A percentile compares a stretch with the other conserved stretches of the same genome.
phyloP scores from a whole-genome alignment of 23 tunicate genomes.

The Ciona savignyi region DNA sequence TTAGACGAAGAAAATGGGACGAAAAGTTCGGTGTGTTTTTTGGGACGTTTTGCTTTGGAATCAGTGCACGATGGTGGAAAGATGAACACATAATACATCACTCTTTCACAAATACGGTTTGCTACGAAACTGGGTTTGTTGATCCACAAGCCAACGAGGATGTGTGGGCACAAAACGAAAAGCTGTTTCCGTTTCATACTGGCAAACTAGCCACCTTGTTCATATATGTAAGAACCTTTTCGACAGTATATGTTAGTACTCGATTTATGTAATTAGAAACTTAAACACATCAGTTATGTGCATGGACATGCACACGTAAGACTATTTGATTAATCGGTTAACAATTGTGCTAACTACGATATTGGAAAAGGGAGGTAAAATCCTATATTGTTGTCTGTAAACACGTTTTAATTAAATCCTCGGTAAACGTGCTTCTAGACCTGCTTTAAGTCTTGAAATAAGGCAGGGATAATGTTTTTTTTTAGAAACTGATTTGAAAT shows the following conservation, averaged over 20 bases:
- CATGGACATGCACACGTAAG: too few relatives aligned
- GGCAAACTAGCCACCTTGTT: constrained; percentile 13
- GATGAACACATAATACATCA: constrained; percentile 85
- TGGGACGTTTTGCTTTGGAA: constrained; percentile 81
- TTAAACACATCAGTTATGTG: too few relatives aligned
- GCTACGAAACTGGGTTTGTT: constrained; percentile 31
- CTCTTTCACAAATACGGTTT: constrained; percentile 82
- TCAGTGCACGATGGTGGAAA: constrained; percentile 94
- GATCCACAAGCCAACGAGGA: constrained; percentile 83
- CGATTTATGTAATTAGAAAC: too few relatives aligned
- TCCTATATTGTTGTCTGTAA: background rate
- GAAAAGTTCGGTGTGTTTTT: constrained; percentile 74
- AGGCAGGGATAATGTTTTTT: too few relatives aligned
- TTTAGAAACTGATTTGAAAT: constrained; percentile 3
- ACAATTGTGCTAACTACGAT: too few relatives aligned
- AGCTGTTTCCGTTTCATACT: constrained; percentile 46
- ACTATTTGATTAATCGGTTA: too few relatives aligned
- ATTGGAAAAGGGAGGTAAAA: background rate
- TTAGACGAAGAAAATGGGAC: constrained; percentile 22
- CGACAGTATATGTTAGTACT: too few relatives aligned
- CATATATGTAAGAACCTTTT: constrained; percentile 35
- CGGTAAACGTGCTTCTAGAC: background rate
- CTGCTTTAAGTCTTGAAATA: too few relatives aligned
- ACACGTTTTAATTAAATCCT: background rate
- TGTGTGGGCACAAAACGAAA: constrained; percentile 81